Base-by-base conservation (phyloP, 2,113 vertebrate species). In the Oncorhynchus clarkii region DNA sequence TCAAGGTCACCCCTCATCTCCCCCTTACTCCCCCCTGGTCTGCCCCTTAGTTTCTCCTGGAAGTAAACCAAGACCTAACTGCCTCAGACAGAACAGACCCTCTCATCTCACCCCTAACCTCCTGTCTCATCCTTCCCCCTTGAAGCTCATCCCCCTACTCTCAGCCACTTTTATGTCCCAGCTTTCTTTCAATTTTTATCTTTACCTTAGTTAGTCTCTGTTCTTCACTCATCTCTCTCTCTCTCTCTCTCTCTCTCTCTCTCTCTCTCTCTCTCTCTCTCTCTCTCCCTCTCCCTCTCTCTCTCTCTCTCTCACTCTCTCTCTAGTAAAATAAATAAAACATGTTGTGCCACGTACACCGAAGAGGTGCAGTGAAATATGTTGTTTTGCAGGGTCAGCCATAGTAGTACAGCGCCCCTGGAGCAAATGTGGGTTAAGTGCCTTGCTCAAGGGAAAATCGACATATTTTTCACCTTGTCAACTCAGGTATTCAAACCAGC, bases 1-100 rank as follows among this genome's bases (percentile, higher is more conserved):
- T 90, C 91, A 92, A 24, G 77, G 82, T 79, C 83, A 81, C 76
- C 79, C 13, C 3, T 12, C 5, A 4, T 29, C 26, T 5, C 24
- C 13, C 11, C 22, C 24, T 71, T 75, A 20, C 62, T 54, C 20
- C n/a, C 16, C 51, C 51, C 16, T 16, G 51, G 13, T 18, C 16
- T 54, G 5, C 3, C 51, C 51, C 51, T 54, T 54, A 18, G 51
- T 54, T 54, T 14, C 13, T 4, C 51, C 14, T 54, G 51, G 51
- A 5, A 45, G 39, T 45, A 45, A 45, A 45, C 39, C 39, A 9
- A 45, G 39, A 45, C 39, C 39, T 11, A 11, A 45, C 39, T 45
- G 39, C 39, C 39, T 45, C 39, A 45, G 8, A 11, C 39, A 3
- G 39, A 45, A 45, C 39, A 45, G 39, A 54, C 51, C 49, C 4